These are phyloP conservation scores for Cyphotilapia sp. DNA, from an alignment of 2,113 vertebrate species.

Conservation along the genomic window DNA sequence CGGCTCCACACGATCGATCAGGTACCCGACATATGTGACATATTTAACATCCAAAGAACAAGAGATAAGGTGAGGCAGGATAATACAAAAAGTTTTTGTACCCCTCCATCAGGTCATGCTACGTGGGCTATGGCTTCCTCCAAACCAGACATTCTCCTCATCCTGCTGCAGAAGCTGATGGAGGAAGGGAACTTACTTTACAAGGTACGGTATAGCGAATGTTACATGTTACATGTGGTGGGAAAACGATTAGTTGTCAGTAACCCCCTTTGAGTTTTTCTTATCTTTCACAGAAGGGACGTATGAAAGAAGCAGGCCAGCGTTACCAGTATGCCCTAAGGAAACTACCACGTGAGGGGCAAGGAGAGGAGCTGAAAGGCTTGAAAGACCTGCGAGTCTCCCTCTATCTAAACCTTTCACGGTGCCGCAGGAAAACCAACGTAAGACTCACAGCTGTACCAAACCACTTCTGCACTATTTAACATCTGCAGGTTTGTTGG, in stretches of 20 bases:
- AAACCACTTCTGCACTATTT: slow-evolving; percentile 42
- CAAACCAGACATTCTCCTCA: slow-evolving; percentile 96
- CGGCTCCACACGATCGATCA: slow-evolving; percentile 75
- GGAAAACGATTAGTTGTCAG: not conserved
- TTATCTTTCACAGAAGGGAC: slow-evolving; percentile 81
- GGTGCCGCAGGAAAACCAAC: slow-evolving; percentile 95
- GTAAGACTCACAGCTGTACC: slow-evolving; percentile 69
- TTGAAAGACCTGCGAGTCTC: slow-evolving; percentile 92
- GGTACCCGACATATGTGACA: slow-evolving; percentile 68
- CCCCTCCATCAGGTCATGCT: slow-evolving; percentile 82
- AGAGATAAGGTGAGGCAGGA: not conserved
- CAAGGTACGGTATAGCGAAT: slow-evolving; percentile 71
- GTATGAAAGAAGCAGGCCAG: slow-evolving; percentile 97
- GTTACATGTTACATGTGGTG: not conserved
- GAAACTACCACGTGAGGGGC: slow-evolving; percentile 91
- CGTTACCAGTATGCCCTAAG: slow-evolving; percentile 93
- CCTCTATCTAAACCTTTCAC: slow-evolving; percentile 90
- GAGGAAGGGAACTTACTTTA: slow-evolving; percentile 96
- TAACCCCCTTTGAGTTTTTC: not conserved
- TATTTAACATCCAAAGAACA: slow-evolving; percentile 22
- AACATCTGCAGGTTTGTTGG: slow-evolving; percentile 19
- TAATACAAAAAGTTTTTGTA: slow-evolving; percentile 10
- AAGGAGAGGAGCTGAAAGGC: slow-evolving; percentile 88
- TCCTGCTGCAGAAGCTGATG: slow-evolving; percentile 97
- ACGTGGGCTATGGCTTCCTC: slow-evolving; percentile 99